Base-by-base conservation (phyloP, 1,140 invertebrate species). In the Bombus breviceps region DNA sequence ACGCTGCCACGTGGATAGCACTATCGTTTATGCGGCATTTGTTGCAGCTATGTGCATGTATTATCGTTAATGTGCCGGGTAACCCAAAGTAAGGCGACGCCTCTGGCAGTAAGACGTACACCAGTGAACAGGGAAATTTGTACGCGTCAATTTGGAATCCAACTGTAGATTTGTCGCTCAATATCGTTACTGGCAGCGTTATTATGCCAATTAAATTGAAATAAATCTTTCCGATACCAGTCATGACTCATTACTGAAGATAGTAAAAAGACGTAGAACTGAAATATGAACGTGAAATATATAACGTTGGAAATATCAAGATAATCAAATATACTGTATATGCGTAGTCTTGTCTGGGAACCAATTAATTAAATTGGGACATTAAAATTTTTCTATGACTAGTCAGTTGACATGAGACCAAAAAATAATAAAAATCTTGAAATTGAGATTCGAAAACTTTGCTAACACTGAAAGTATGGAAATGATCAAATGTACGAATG, bases 1-100 rank as follows among this genome's bases (percentile, higher is more conserved):
- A 93, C 90, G 90, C 90, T 93, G 93, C 94, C 93, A 94, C 93
- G 93, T 94, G 93, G 93, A 93, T 93, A 92, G 90, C 91, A 90
- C 92, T 94, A 94, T 90, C 93, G 93, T 95, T 94, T 93, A 93
- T 92, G 91, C 93, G 92, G 93, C 93, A 94, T 94, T 95, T 94
- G 93, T 93, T 94, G 92, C 88, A 93, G 88, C 92, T 90, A 92
- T 85, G 88, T 85, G 92, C 92, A 94, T 94, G 93, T 91, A 93
- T 95, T 94, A 95, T 83, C 90, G 86, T 69, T 93, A 91, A 92
- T 90, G 86, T 79, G 66, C 82, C 71, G 73, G 68, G 66, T 43
- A 86, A 83, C 72, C n/a, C 66, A 53, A 80, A 80, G 66, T 76
- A 80, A 79, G 83, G 80, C 87, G 69, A 73, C 78, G 66, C 85